phyloP scores from a whole-genome alignment of 2,113 vertebrate species.

The Scomber colias region DNA sequence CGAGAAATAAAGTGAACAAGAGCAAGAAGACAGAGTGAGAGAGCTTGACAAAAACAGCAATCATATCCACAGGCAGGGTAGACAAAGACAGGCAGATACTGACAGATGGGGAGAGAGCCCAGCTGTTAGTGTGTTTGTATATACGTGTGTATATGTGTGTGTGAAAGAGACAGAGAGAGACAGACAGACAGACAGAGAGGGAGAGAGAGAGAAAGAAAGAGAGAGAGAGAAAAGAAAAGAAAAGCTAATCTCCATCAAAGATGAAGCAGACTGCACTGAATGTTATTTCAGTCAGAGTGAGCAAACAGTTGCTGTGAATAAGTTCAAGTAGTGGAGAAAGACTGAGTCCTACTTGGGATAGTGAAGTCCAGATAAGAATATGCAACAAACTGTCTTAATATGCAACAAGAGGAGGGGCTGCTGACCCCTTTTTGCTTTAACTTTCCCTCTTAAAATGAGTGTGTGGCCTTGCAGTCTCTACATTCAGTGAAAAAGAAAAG shows the following conservation, averaged over 20 bases:
- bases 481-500: conserved; percentile 7
- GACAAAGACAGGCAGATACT: conserved; percentile 53
- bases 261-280: conserved; percentile 58
- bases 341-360: background rate
- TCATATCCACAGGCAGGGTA: conserved; percentile 47
- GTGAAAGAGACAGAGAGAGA: background rate
- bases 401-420: background rate
- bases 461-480: background rate
- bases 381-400: background rate
- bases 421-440: conserved; percentile 1
- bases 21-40: conserved; percentile 10
- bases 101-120: conserved; percentile 55
- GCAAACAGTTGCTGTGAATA: conserved; percentile 17
- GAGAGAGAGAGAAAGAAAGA: background rate
- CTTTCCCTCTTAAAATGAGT: background rate
- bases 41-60: conserved; percentile 40
- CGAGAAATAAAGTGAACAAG: conserved; percentile 7
- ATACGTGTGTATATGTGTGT: conserved; percentile 5
- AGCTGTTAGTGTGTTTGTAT: conserved; percentile 45
- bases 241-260: conserved; percentile 47
- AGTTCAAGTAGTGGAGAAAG: conserved; percentile 14
- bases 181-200: background rate
- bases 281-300: conserved; percentile 51
- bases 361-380: background rate
- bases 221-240: background rate